phyloP scores from a whole-genome alignment of 2,888 invertebrate genomes.

The Euphydryas editha region DNA sequence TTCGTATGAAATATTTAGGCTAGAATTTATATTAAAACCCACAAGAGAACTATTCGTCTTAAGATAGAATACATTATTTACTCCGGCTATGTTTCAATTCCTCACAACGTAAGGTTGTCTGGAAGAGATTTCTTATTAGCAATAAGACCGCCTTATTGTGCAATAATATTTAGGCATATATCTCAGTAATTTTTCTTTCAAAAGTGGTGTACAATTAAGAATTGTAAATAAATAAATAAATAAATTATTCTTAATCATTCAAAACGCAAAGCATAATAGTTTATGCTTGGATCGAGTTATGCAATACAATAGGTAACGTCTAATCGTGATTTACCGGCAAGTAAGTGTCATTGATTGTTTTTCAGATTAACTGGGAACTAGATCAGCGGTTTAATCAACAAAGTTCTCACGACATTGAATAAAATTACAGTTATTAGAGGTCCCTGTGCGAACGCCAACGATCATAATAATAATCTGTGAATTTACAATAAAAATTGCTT shows the following conservation, averaged over 20 bases:
- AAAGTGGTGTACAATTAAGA: too few relatives aligned
- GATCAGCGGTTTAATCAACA: slow-evolving; percentile 72
- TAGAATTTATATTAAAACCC: slow-evolving; percentile 3
- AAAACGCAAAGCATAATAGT: background rate
- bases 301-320: slow-evolving; percentile 50
- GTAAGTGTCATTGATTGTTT: slow-evolving; percentile 63
- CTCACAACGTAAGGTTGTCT: too few relatives aligned
- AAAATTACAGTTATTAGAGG: slow-evolving; percentile 73
- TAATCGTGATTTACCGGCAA: slow-evolving; percentile 61
- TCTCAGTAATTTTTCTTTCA: too few relatives aligned
- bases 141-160: too few relatives aligned
- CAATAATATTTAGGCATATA: too few relatives aligned
- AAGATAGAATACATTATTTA: background rate
- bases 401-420: slow-evolving; percentile 79
- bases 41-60: background rate
- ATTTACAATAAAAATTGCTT: background rate
- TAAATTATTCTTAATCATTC: slow-evolving; percentile 3
- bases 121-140: too few relatives aligned
- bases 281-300: slow-evolving; percentile 21
- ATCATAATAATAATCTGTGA: slow-evolving; percentile 27
- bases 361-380: slow-evolving; percentile 77
- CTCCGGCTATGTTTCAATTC: too few relatives aligned
- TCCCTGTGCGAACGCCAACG: slow-evolving; percentile 37
- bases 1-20: slow-evolving; percentile 2
- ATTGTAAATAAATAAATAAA: too few relatives aligned